Conservation (phyloP, 2,888 invertebrate species). For the Ommatoiulus sabulosus region DNA sequence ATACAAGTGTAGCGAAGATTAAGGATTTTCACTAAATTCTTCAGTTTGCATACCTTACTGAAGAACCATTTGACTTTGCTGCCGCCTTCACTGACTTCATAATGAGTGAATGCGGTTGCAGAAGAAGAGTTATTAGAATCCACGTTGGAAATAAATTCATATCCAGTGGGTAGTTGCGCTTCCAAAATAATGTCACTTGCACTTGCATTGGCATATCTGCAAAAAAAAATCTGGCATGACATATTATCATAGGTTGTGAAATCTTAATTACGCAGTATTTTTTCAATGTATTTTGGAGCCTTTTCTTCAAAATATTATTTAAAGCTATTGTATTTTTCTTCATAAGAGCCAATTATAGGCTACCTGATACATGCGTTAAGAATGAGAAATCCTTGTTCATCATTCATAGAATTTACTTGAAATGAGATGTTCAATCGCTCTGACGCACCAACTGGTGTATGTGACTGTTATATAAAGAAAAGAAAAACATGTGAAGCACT, state of each 20-base stretch:
- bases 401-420: constrained; percentile 54
- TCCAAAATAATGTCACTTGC: constrained; percentile 49
- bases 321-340: too few species aligned
- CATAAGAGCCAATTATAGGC: background rate
- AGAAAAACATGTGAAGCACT: background rate
- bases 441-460: background rate
- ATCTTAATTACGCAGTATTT: too few species aligned
- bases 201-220: constrained; percentile 47
- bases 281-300: background rate
- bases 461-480: background rate
- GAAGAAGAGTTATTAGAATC: background rate
- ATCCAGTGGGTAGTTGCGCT: constrained; percentile 44
- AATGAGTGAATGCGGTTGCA: constrained; percentile 42
- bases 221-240: background rate
- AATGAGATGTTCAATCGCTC: constrained; percentile 50
- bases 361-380: constrained; percentile 52
- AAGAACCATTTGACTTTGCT: constrained; percentile 42
- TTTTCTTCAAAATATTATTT: background rate
- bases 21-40: background rate
- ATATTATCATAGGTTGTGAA: background rate
- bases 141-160: constrained; percentile 41
- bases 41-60: background rate
- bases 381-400: constrained; percentile 49
- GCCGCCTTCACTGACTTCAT: constrained; percentile 42
- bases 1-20: background rate